Evolutionary conservation across 2,797 vertebrate genomes (phyloP).

Genomic region (Squalus acanthias): DNA sequence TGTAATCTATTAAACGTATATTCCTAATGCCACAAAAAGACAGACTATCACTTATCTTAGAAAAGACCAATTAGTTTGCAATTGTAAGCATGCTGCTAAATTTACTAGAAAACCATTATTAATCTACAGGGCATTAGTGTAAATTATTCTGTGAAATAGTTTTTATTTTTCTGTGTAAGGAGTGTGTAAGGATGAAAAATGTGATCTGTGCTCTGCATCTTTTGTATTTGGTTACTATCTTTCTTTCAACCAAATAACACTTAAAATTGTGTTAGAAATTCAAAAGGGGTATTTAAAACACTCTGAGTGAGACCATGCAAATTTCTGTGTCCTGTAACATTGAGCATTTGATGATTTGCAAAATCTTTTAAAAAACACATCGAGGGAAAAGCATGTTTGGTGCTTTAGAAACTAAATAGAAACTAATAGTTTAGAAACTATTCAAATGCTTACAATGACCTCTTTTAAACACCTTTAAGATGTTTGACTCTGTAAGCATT

Average conservation of each 20-base stretch:
- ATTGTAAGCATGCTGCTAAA: constrained; percentile 28
- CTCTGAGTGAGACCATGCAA: neutral
- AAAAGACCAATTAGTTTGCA: constrained; percentile 36
- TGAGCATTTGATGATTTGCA: neutral
- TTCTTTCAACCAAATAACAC: neutral
- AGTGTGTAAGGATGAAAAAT: neutral
- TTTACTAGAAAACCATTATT: constrained; percentile 34
- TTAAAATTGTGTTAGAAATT: neutral
- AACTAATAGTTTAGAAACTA: neutral
- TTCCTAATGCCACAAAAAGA: constrained; percentile 35
- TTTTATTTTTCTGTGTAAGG: neutral
- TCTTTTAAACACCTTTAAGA: neutral
- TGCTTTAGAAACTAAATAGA: neutral
- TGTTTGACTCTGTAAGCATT: neutral
- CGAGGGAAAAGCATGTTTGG: neutral
- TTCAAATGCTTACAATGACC: neutral
- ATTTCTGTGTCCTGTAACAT: neutral
- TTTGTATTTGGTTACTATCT: neutral
- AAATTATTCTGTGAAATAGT: constrained; percentile 24
- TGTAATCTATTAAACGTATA: constrained; percentile 37
- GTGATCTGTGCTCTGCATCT: neutral
- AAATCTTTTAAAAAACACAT: neutral
- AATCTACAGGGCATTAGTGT: constrained; percentile 20
- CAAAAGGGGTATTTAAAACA: neutral
- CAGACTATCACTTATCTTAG: constrained; percentile 38